Percentiles rank a stretch among this genome's conserved stretches.
Conservation (phyloP, 2,797 vertebrate genomes). For the Oryzias sinensis region DNA sequence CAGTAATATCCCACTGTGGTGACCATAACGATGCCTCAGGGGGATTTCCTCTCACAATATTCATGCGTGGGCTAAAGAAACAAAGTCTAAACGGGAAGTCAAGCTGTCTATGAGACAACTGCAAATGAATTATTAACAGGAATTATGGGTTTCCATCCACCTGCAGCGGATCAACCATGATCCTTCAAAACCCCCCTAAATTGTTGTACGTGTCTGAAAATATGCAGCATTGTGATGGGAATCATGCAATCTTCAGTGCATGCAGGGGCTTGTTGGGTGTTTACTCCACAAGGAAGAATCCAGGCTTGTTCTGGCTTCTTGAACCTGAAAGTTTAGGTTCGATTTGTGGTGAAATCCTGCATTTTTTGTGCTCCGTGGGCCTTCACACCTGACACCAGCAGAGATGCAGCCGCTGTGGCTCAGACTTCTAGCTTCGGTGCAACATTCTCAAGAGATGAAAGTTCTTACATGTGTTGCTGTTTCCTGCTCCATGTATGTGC, state of each 20-base stretch:
- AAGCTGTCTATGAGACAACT: conserved; percentile 14
- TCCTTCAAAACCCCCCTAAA: neutral
- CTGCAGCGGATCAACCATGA: conserved; percentile 1
- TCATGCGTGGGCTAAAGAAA: conserved; percentile 10
- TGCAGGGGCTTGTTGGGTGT: neutral
- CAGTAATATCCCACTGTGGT: neutral
- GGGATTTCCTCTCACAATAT: neutral
- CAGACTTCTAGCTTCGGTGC: no score
- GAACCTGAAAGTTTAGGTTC: no score
- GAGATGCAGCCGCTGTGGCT: no score
- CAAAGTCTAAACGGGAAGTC: conserved; percentile 2
- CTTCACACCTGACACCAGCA: no score
- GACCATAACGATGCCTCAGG: neutral
- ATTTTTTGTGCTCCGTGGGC: no score
- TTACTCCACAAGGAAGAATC: neutral
- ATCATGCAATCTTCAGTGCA: conserved; percentile 11
- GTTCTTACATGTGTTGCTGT: no score
- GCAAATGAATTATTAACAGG: neutral
- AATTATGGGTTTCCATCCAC: conserved; percentile 25
- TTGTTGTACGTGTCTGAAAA: conserved; percentile 2
- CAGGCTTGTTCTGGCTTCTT: conserved; percentile 6
- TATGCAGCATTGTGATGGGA: neutral
- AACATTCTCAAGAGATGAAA: no score
- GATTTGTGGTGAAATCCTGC: no score
- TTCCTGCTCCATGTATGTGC: no score